Evolutionary conservation across 2,888 invertebrate genomes (phyloP), one percentile per base, ranked within the genome.

Genomic region (Tachina fera): DNA sequence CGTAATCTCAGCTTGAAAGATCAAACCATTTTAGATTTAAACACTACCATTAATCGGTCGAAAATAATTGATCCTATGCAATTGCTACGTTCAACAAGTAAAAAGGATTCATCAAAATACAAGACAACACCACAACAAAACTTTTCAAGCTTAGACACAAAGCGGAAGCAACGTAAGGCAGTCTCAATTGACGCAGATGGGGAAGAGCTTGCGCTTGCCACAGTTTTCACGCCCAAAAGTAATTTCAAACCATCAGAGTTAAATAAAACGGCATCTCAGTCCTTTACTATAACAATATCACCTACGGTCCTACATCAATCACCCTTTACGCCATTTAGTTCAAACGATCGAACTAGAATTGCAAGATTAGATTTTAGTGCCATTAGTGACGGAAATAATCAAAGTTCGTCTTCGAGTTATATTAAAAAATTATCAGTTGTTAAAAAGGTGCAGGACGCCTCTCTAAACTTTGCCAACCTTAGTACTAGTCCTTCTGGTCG

Each of bases 401-500:
- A 47, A 16, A 43, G 16, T 1, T 72, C 67, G 6, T 70, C 74
- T 41, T 53, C 53, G 43, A 77, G 71, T 68, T 63, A 47, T 79
- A 63, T 87, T 4, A 90, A 89, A 53, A 91, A 89, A 58, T 87
- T 88, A 9, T 88, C 89, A 5, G 92, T 91, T 0, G 84, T 92
- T 11, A 88, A 90, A 63, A 92, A 92, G 81, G 90, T 92, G 0
- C 84, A 92, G 60, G 90, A 91, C 39, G 89, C 89, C 16, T 91
- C 91, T 0, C 63, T 91, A 2, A 90, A 92, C 84, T 89, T 91
- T 8, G 88, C 90, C 0, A 91, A 91, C 88, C 87, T 91, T 0
- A 92, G 91, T 80, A 92, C 92, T 14, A 92, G 92, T 65, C 92
- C 92, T 0, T 92, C 92, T 5, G 92, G 92, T 0, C 90, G 92